Conservation (phyloP, 30 jellyfish, hydroid and myxozoan species). For the Cassiopea andromeda region DNA sequence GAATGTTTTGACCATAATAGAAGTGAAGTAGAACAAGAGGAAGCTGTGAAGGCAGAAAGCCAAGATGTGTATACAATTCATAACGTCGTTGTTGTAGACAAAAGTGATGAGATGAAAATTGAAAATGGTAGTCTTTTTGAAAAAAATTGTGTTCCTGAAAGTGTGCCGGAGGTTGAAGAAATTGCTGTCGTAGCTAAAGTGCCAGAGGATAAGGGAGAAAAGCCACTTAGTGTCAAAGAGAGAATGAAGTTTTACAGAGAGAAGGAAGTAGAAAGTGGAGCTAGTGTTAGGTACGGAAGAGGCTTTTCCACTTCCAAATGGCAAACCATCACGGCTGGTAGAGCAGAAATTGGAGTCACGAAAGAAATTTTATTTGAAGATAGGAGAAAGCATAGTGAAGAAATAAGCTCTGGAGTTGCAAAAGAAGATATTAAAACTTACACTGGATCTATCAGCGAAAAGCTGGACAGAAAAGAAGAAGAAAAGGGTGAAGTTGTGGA, state of each 20-base stretch:
- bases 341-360: neutral
- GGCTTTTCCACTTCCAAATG: neutral
- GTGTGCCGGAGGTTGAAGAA: neutral
- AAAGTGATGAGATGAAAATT: neutral
- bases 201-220: neutral
- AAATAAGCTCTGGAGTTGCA: neutral
- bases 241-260: neutral
- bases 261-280: neutral
- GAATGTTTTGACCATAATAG: neutral
- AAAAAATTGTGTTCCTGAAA: neutral
- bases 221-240: constrained; percentile 1
- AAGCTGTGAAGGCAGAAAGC: neutral
- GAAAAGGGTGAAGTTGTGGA: neutral
- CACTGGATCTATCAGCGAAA: neutral
- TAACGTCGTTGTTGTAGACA: neutral
- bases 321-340: neutral
- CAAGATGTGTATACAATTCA: neutral
- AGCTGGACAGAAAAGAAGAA: neutral
- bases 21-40: neutral
- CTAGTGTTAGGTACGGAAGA: neutral
- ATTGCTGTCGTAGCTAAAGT: neutral
- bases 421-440: too few species aligned
- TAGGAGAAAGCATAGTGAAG: neutral
- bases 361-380: neutral
- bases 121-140: neutral